Evolutionary conservation across 2,113 vertebrate genomes (phyloP).

Genomic region (Sapayoa aenigma): DNA sequence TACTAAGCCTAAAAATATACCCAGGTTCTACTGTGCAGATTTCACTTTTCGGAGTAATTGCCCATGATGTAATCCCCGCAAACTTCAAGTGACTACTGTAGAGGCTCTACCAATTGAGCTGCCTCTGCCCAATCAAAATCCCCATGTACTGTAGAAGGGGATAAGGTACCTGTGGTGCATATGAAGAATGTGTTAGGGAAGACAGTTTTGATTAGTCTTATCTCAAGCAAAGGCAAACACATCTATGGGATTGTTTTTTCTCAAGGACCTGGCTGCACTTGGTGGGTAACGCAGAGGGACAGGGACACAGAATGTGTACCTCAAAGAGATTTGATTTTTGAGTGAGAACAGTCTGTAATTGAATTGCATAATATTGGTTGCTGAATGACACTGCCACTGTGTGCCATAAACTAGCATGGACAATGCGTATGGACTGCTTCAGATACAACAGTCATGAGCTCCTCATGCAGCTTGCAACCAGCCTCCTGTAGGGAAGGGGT

Average conservation of each 20-base stretch:
- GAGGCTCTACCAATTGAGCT: background rate
- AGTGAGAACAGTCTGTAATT: background rate
- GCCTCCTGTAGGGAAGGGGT: too few species aligned
- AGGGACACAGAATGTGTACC: background rate
- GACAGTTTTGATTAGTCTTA: background rate
- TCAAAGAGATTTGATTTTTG: background rate
- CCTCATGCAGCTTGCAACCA: too few species aligned
- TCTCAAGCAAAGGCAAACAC: background rate
- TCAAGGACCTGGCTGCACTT: background rate
- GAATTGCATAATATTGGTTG: too few species aligned
- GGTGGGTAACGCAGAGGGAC: background rate
- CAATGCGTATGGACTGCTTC: too few species aligned
- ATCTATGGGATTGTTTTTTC: background rate
- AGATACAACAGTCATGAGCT: too few species aligned
- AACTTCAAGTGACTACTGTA: too few species aligned
- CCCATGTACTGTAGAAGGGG: background rate
- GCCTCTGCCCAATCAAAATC: background rate
- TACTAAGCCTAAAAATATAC: too few species aligned
- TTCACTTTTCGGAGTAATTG: too few species aligned
- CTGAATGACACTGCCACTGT: too few species aligned
- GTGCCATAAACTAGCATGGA: too few species aligned
- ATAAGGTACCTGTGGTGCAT: background rate
- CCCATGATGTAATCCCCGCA: too few species aligned
- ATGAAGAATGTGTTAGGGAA: background rate
- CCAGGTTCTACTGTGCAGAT: too few species aligned